Base-by-base conservation (phyloP, 2,113 vertebrate species). In the Desmodus rotundus region DNA sequence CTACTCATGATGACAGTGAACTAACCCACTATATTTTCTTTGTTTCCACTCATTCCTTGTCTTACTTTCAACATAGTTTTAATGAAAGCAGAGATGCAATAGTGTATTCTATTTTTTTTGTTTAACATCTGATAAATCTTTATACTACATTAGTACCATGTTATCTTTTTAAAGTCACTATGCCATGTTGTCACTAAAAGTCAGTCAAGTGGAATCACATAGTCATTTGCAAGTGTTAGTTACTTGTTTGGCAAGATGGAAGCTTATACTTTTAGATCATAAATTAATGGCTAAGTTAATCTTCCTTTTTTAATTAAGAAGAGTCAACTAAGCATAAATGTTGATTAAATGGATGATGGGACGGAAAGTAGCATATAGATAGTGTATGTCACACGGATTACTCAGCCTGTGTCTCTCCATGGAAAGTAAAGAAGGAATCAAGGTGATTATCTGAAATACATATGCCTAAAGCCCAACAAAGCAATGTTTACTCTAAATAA, bases 281-380 rank as follows among this genome's bases (percentile, higher is more conserved):
- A 96, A 98, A 97, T 98, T 94, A 96, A 95, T 97, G 97, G 63
- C 97, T 83, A 93, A 90, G 67, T 97, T 98, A 98, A 97, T 94
- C 41, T 98, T 97, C 95, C 91, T 77, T 70, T 97, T 96, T 96
- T 96, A 94, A 98, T 98, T 97, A 98, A 97, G 98, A 97, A 97
- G 97, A 94, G 95, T 96, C 82, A 98, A 92, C 95, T 97, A 98
- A 95, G 43, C 95, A 95, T 96, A 96, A 95, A 97, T 95, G 77
- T 97, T 97, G 94, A 97, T 95, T 97, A 97, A 97, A 96, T 31
- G 95, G 87, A 56, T 63, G 54, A 88, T 47, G 41, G 26, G 58
- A 58, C 52, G 38, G 63, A 90, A 92, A 61, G 36, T 45, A 58
- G 63, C 33, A 76, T 97, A 89, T 68, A 95, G 95, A 58, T 97